Evolutionary conservation across 1,140 invertebrate species (phyloP).

Genomic region (Lepidostoma basale): DNA sequence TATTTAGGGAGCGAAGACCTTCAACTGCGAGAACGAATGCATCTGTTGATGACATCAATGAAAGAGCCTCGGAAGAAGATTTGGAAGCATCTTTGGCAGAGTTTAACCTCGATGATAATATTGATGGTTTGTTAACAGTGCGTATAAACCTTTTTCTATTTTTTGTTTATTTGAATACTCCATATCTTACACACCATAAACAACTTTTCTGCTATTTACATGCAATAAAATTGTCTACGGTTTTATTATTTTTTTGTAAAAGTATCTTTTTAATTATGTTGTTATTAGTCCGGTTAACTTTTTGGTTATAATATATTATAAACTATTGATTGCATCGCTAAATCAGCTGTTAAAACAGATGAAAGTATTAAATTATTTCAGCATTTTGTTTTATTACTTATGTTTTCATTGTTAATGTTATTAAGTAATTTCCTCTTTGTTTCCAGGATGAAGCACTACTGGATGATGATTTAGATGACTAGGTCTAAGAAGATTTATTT

Average conservation of each 20-base stretch:
- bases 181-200: not conserved
- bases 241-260: not conserved
- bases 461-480: conserved; percentile 8
- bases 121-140: not conserved
- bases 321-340: not conserved
- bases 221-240: not conserved
- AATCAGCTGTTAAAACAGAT: not conserved
- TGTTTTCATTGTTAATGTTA: not conserved
- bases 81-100: conserved; percentile 20
- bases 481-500: not conserved
- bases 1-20: conserved; percentile 3
- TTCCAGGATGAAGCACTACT: conserved; percentile 19
- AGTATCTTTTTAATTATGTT: not conserved
- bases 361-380: not conserved
- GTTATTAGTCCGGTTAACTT: not conserved
- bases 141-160: not conserved
- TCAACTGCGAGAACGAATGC: not conserved
- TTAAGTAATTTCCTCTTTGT: not conserved
- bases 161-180: not conserved
- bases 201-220: not conserved
- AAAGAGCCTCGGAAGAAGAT: not conserved
- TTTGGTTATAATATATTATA: not conserved
- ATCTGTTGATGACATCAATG: not conserved
- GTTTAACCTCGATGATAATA: conserved; percentile 25
- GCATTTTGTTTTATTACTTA: not conserved